phyloP scores from a whole-genome alignment of 2,113 vertebrate species.

The Zosterops lateralis region DNA sequence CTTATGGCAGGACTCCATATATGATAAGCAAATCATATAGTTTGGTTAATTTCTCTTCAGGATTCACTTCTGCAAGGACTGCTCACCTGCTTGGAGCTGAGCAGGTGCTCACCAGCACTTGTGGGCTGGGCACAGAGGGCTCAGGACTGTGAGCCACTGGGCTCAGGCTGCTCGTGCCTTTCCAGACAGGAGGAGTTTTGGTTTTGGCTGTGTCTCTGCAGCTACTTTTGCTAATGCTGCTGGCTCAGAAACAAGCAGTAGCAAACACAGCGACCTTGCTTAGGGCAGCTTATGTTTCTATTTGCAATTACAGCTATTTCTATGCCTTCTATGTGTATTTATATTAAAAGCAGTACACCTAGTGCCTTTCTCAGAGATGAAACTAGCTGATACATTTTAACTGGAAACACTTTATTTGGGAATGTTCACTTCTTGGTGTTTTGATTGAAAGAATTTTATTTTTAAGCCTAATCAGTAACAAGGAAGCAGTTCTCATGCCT shows the following conservation, averaged over 20 bases:
- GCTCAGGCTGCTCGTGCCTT: fast-evolving
- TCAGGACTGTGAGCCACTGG: not conserved
- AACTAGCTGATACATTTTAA: constrained; percentile 10
- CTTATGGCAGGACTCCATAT: not conserved
- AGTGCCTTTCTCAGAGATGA: constrained; percentile 46
- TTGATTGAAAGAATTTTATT: not conserved
- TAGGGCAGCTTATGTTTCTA: not conserved
- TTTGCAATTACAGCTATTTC: constrained; percentile 29
- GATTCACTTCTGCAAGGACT: not conserved
- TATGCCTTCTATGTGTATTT: constrained; percentile 35
- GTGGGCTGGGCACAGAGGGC: not conserved
- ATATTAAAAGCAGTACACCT: constrained; percentile 45
- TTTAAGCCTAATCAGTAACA: not conserved
- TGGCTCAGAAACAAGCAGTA: constrained; percentile 11
- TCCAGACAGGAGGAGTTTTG: not conserved
- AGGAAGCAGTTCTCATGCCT: not conserved
- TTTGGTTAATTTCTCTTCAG: constrained; percentile 35
- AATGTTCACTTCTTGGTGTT: not conserved
- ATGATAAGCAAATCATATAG: constrained; percentile 14
- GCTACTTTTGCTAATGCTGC: not conserved
- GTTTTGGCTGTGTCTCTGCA: not conserved
- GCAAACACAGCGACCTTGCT: not conserved
- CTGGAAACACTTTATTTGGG: constrained; percentile 10
- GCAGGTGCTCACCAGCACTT: not conserved
- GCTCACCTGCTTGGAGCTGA: not conserved